A percentile compares a stretch with the other conserved stretches of the same genome.
These are phyloP conservation scores for Morus bassanus DNA, from an alignment of 2,797 vertebrate species.

Conservation along the genomic window DNA sequence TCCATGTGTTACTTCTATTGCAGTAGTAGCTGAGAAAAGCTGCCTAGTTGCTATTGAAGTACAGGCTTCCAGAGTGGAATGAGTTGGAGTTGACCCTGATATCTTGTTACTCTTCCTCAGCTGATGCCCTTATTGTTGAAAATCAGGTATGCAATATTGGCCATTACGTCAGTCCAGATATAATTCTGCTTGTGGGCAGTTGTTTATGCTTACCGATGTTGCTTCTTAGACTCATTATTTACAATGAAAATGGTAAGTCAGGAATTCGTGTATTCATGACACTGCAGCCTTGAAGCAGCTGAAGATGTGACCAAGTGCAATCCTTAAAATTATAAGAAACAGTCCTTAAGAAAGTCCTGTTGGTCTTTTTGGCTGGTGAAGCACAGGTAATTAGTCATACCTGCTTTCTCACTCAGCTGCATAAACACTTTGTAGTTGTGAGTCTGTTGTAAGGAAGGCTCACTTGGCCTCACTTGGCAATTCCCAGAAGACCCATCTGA, in stretches of 20 bases:
- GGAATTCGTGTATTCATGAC: background rate
- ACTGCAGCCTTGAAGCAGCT: background rate
- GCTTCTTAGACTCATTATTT: background rate
- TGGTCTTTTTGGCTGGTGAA: background rate
- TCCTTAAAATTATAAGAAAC: background rate
- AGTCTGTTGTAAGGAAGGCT: background rate
- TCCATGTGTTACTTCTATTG: background rate
- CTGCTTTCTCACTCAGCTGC: background rate
- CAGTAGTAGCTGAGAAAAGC: background rate
- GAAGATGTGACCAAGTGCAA: background rate
- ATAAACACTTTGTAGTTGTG: background rate
- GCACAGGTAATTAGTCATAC: background rate
- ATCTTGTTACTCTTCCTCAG: background rate
- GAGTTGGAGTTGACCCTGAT: background rate
- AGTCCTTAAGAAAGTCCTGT: background rate
- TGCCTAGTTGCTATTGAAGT: background rate
- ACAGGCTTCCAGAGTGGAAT: background rate
- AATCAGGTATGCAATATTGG: background rate
- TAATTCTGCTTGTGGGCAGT: background rate
- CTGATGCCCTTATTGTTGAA: background rate
- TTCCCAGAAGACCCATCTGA: background rate
- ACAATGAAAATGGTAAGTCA: background rate
- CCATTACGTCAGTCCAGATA: background rate
- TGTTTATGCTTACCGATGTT: background rate
- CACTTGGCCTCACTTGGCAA: background rate